Percentiles rank a stretch among this genome's conserved stretches.
These are phyloP conservation scores for Todiramphus saurophagus DNA, from an alignment of 2,113 vertebrate species.

Conservation along the genomic window DNA sequence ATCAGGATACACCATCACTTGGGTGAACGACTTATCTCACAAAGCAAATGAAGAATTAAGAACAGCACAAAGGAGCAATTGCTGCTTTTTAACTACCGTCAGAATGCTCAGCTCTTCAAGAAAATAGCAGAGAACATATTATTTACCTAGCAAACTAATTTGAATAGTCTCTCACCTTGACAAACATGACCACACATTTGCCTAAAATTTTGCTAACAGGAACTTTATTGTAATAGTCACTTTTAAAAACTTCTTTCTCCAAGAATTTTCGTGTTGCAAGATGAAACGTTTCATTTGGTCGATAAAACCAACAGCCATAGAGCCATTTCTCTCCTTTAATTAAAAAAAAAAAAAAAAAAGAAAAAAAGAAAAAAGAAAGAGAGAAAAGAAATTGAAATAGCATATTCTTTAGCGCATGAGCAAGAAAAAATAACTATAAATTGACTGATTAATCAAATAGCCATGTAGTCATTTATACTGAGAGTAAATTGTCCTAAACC, in stretches of 20 bases:
- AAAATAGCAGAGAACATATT: neutral
- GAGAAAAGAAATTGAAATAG: neutral
- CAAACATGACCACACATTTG: conserved; percentile 99
- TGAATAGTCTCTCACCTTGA: conserved; percentile 84
- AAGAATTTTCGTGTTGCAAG: conserved; percentile 97
- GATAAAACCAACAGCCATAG: conserved; percentile 99
- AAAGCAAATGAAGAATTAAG: neutral
- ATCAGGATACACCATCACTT: neutral
- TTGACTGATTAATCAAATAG: neutral
- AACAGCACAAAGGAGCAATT: neutral
- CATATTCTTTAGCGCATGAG: neutral
- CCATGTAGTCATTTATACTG: neutral
- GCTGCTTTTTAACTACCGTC: neutral
- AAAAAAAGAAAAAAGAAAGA: neutral
- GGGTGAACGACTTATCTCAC: neutral
- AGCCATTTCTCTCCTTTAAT: conserved; percentile 94
- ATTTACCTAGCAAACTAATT: neutral
- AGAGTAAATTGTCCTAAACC: neutral
- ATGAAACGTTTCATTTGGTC: conserved; percentile 98
- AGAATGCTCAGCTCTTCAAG: neutral
- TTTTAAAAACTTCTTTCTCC: conserved; percentile 99
- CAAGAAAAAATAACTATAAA: neutral
- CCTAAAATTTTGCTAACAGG: conserved; percentile 97
- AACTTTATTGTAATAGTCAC: conserved; percentile 99
- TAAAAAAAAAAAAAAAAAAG: neutral